Percentiles rank a stretch among this genome's conserved stretches.
These are phyloP conservation scores for Tetragonisca angustula DNA, from an alignment of 2,888 invertebrate species.

Conservation along the genomic window DNA sequence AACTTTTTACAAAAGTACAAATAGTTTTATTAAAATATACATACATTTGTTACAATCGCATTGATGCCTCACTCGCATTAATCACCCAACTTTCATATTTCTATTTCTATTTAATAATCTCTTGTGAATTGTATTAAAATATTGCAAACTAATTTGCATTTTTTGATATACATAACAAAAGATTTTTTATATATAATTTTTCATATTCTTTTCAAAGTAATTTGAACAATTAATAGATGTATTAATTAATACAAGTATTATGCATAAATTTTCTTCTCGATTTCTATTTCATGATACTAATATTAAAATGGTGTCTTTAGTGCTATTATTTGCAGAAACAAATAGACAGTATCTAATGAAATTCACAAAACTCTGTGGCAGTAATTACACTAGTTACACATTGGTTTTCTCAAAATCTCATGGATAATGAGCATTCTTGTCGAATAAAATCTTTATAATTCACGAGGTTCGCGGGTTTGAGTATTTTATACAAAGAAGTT, in stretches of 20 bases:
- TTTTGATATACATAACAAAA: not conserved
- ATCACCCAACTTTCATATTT: not conserved
- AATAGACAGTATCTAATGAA: conserved; percentile 14
- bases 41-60: conserved; percentile 39
- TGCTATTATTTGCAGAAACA: conserved; percentile 1
- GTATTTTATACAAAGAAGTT: conserved; percentile 14
- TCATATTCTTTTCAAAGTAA: not conserved
- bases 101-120: not conserved
- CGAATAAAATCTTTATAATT: not conserved
- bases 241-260: not conserved
- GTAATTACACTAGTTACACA: conserved; percentile 15
- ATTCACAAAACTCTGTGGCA: conserved; percentile 14
- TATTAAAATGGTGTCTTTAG: not conserved
- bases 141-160: not conserved
- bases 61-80: not conserved
- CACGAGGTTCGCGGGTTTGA: conserved; percentile 19
- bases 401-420: conserved; percentile 16
- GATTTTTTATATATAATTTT: not conserved
- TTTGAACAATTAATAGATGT: not conserved
- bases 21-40: conserved; percentile 57
- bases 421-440: conserved; percentile 2
- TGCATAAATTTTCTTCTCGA: not conserved
- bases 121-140: not conserved
- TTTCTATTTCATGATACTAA: not conserved
- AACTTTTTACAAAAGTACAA: conserved; percentile 51